These are phyloP conservation scores for Geophilus truncorum DNA, from an alignment of 2,888 invertebrate genomes.

Conservation along the genomic window DNA sequence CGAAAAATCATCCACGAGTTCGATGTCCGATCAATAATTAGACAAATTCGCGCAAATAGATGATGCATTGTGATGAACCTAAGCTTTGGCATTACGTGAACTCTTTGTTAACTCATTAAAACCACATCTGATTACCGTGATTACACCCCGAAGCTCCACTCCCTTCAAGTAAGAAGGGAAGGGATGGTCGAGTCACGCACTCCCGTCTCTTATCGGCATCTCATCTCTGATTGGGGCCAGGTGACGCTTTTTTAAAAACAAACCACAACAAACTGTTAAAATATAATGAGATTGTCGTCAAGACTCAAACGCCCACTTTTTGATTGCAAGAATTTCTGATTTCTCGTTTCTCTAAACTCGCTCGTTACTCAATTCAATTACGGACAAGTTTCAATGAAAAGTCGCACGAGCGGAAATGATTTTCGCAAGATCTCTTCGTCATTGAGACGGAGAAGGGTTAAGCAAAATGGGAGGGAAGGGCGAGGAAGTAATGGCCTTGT, in stretches of 20 bases:
- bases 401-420: too few relatives aligned
- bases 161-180: neutral
- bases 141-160: neutral
- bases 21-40: neutral
- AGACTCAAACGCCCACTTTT: neutral
- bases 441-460: neutral
- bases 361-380: too few relatives aligned
- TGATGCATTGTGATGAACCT: neutral
- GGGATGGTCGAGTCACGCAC: neutral
- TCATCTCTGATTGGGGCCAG: neutral
- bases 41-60: neutral
- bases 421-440: too few relatives aligned
- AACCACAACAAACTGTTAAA: neutral
- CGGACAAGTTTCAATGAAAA: too few relatives aligned
- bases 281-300: neutral
- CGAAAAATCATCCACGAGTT: neutral
- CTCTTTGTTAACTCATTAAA: conserved; percentile 6
- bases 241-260: neutral
- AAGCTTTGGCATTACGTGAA: neutral
- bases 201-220: neutral
- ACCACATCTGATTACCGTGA: neutral
- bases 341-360: neutral
- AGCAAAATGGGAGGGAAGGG: neutral
- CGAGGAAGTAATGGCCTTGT: neutral
- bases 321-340: neutral